Evolutionary conservation across 2,113 vertebrate genomes (phyloP), one percentile per base, ranked within the genome.

Genomic region (Phaetusa simplex): DNA sequence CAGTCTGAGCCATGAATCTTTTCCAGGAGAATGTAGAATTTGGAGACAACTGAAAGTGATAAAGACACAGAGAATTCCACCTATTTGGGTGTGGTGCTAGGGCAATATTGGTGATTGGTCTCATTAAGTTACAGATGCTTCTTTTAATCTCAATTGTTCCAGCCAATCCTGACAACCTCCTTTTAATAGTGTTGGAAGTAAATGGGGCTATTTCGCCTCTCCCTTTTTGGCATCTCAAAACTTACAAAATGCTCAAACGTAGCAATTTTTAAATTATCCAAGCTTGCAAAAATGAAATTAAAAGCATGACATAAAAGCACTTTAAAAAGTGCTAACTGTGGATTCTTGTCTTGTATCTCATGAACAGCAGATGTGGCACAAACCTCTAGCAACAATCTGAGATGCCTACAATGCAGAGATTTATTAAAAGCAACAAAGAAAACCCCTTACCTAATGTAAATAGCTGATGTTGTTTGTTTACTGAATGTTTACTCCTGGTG

Each of bases 201-300:
- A 66, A 92, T 45, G 13, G 20, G 6, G 11, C 77, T 79, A 50
- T 83, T 90, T 85, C 66, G 11, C 5, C 4, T 73, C 23, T 78
- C 38, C 40, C 36, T 21, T 90, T 74, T 45, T 74, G 52, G 36
- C 76, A 86, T 47, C 27, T 95, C 29, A 80, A 84, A 85, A 80
- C 24, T 58, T 84, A 58, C 34, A 50, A 95, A 90, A 81, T 81
- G 29, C 17, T 88, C 8, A 7, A 88, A 77, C 1, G 5, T 91
- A 86, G 69, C 61, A 82, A 67, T 82, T 93, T 82, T 36, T 11
- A 87, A 91, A 89, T 85, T 82, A 89, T 49, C 62, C 1, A 3
- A 79, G 43, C 62, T 96, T 87, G 70, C 70, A 96, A 70, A 87
- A 96, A 58, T 72, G 13, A 55, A 94, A 93, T 81, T 91, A 91